Evolutionary conservation across 1,140 invertebrate genomes (phyloP), one percentile per base, ranked within the genome.

Genomic region (Pogonognathellus flavescens): DNA sequence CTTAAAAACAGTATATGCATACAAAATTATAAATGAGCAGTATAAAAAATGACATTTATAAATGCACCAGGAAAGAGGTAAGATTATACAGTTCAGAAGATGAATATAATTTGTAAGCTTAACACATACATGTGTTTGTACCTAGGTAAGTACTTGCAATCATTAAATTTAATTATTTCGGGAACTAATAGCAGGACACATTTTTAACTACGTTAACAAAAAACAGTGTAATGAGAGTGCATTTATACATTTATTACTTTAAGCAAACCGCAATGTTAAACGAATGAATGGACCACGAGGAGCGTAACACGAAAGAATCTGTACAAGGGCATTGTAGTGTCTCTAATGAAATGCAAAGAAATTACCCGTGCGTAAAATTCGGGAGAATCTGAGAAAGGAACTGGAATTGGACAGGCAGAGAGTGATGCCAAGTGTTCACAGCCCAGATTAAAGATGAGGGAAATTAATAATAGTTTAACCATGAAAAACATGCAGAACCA

Each of bases 401-500:
- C 13, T 14, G n/a, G 66, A 31, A 72, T 16, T 16, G 41, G 66
- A 41, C 66, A 72, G 6, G 31, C 31, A 41, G 31, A 41, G 31
- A 3, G 6, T 41, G 2, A 41, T 41, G 66, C 66, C 66, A 72
- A 72, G 25, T 41, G 66, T 31, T 31, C 31, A 31, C 31, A 41
- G 66, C 41, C 16, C 25, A 4, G 10, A 72, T 72, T 41, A 49
- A 72, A 72, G 11, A 31, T 16, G 31, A 72, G 66, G 41, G 22
- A 25, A 72, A 72, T 72, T 72, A 72, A 72, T 72, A 72, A 72
- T 72, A 72, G 25, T 49, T 72, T 41, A 49, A n/a, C 66, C 66
- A 62, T 62, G 60, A 62, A 25, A 9, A 25, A 18, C 66, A 49
- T 13, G 16, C 6, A 14, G 41, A 41, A 72, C 7, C 66, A 41